phyloP scores from a whole-genome alignment of 2,113 vertebrate genomes.

The Spilogale gracilis region DNA sequence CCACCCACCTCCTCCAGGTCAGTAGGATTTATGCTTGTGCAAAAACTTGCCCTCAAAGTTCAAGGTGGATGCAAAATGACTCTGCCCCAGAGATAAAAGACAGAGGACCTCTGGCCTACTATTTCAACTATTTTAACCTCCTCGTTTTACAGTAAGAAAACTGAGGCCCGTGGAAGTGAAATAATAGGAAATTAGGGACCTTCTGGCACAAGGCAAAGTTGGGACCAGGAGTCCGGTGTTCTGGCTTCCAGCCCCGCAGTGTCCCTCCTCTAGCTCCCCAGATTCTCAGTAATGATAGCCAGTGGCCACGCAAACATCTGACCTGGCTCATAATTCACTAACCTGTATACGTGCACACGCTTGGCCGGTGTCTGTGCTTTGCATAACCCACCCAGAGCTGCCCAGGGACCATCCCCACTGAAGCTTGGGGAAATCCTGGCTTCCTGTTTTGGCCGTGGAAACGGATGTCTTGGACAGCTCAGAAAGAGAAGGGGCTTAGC shows the following conservation, averaged over 20 bases:
- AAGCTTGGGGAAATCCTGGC: not conserved
- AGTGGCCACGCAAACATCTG: not conserved
- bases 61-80: slow-evolving; percentile 45
- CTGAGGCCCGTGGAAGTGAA: not conserved
- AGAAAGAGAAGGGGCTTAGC: not conserved
- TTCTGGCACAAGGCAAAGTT: not conserved
- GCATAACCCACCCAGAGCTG: not conserved
- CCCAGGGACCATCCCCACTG: not conserved
- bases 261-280: not conserved
- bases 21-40: slow-evolving; percentile 37
- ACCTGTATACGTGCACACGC: not conserved
- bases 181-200: not conserved
- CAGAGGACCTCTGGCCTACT: not conserved
- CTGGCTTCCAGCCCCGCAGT: not conserved
- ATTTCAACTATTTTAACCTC: not conserved
- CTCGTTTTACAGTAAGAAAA: not conserved
- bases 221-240: not conserved
- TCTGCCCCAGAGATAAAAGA: slow-evolving; percentile 32
- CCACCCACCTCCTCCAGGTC: slow-evolving; percentile 66
- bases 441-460: not conserved
- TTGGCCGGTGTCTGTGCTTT: not conserved
- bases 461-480: not conserved
- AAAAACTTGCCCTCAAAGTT: slow-evolving; percentile 61
- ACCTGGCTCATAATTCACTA: not conserved
- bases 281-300: not conserved